phyloP scores from a whole-genome alignment of 2,797 vertebrate genomes.

The Leuciscus waleckii region DNA sequence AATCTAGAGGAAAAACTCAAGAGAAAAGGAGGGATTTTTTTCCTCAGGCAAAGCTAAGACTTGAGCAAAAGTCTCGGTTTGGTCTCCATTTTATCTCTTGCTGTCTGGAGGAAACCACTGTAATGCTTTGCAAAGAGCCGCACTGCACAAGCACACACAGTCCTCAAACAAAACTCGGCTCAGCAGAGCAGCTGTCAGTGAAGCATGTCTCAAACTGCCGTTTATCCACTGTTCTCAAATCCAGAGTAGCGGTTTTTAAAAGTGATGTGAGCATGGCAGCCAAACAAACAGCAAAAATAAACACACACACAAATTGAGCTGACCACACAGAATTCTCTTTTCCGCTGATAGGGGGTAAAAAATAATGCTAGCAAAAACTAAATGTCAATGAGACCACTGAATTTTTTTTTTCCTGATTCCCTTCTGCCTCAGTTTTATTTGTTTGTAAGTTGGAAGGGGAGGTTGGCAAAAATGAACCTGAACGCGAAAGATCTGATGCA shows the following conservation, averaged over 20 bases:
- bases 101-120: slow-evolving; percentile 2
- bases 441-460: neutral
- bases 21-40: neutral
- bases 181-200: slow-evolving; percentile 55
- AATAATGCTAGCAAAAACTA: slow-evolving; percentile 46
- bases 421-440: neutral
- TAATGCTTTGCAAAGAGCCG: slow-evolving; percentile 11
- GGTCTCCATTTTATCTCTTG: slow-evolving; percentile 30
- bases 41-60: neutral
- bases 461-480: slow-evolving; percentile 8
- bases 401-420: neutral
- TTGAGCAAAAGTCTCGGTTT: neutral
- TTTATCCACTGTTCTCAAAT: slow-evolving; percentile 47
- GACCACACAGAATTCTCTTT: slow-evolving; percentile 38
- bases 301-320: slow-evolving; percentile 45
- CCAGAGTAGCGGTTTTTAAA: slow-evolving; percentile 31
- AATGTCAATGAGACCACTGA: slow-evolving; percentile 44
- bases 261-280: slow-evolving; percentile 29
- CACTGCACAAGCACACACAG: neutral
- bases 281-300: slow-evolving; percentile 36
- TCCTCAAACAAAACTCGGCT: slow-evolving; percentile 40
- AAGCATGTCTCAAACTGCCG: slow-evolving; percentile 33
- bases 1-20: neutral
- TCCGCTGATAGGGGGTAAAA: slow-evolving; percentile 53
- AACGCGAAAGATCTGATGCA: slow-evolving; percentile 31